Evolutionary conservation across 2,113 vertebrate genomes (phyloP).

Genomic region (Tricholaema leucomelas): DNA sequence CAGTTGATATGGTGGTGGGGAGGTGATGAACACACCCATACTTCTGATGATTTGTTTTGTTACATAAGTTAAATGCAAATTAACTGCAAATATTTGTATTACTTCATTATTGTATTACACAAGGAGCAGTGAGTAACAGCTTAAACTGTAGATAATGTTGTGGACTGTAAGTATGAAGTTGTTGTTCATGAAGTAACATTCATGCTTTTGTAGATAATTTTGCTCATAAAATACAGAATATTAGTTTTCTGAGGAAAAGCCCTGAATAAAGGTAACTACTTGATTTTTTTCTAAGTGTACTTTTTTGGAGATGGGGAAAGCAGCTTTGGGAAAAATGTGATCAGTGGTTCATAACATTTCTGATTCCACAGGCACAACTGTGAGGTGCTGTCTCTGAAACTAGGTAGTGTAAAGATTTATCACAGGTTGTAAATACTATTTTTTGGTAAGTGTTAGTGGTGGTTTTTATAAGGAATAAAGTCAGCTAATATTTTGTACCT

Average conservation of each 20-base stretch:
- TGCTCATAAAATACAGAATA: background rate
- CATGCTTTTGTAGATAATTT: background rate
- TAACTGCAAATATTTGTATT: background rate
- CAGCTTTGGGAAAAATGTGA: background rate
- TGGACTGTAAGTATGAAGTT: background rate
- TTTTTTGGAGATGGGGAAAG: background rate
- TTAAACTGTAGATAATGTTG: background rate
- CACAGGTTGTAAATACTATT: background rate
- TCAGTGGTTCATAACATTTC: background rate
- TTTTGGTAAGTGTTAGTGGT: background rate
- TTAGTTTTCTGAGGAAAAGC: background rate
- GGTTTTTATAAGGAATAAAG: background rate
- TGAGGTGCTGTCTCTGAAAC: background rate
- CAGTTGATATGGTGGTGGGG: background rate
- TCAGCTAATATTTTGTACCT: background rate
- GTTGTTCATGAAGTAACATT: background rate
- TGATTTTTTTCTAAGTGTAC: background rate
- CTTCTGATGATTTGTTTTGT: background rate
- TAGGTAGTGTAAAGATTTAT: background rate
- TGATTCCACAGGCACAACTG: background rate
- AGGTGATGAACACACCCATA: background rate
- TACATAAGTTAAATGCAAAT: background rate
- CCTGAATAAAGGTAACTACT: background rate
- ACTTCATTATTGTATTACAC: background rate
- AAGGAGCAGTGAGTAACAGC: background rate